Percentiles rank a stretch among this genome's conserved stretches.
These are phyloP conservation scores for Neoarius graeffei DNA, from an alignment of 2,113 vertebrate species.

Conservation along the genomic window DNA sequence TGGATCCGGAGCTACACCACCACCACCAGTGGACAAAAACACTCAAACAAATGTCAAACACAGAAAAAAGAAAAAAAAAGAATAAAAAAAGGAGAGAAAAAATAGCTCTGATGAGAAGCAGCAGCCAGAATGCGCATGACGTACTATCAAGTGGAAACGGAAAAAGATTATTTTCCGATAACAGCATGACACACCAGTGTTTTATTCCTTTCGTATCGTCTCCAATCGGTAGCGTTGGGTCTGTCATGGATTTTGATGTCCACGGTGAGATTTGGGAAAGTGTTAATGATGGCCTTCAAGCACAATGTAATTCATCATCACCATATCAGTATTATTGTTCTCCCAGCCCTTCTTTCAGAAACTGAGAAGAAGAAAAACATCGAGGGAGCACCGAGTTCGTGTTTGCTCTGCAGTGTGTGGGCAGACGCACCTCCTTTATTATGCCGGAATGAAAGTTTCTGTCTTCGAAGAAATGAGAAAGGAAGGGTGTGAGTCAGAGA, in stretches of 20 bases:
- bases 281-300: background rate
- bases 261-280: background rate
- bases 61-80: too few relatives aligned
- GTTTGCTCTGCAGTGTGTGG: conserved; percentile 2
- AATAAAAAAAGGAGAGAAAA: too few relatives aligned
- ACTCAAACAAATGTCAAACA: too few relatives aligned
- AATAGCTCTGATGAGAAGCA: too few relatives aligned
- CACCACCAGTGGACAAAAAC: too few relatives aligned
- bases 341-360: background rate
- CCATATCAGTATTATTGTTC: background rate
- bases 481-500: background rate
- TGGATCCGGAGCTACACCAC: too few relatives aligned
- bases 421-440: background rate
- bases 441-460: background rate
- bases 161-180: background rate
- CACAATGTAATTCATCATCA: background rate
- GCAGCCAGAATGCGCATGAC: too few relatives aligned
- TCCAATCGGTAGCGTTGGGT: background rate
- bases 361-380: background rate
- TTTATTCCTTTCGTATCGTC: background rate
- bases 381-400: background rate
- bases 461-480: background rate
- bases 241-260: background rate
- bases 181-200: background rate
- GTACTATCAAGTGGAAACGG: too few relatives aligned